phyloP scores from a whole-genome alignment of 2,797 vertebrate genomes.

The Chanos chanos region DNA sequence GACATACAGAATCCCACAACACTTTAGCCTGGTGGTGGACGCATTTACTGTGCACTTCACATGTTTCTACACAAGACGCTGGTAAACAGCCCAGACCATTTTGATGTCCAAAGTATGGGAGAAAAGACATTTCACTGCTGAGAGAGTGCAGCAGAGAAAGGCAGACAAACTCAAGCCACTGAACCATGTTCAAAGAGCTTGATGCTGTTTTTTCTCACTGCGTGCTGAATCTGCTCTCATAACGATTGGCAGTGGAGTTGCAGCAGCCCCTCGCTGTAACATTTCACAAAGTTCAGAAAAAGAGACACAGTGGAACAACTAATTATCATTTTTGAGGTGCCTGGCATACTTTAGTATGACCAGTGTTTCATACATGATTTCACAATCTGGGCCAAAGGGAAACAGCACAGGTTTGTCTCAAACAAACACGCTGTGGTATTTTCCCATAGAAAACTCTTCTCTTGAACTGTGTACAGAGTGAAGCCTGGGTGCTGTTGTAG shows the following conservation, averaged over 20 bases:
- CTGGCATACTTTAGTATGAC: too few relatives aligned
- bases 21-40: too few relatives aligned
- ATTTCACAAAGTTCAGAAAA: too few relatives aligned
- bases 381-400: background rate
- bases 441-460: slow-evolving; percentile 9
- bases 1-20: too few relatives aligned
- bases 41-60: too few relatives aligned
- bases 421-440: slow-evolving; percentile 1
- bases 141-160: background rate
- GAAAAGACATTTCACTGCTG: slow-evolving; percentile 8
- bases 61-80: background rate
- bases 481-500: slow-evolving; percentile 33
- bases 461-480: slow-evolving; percentile 40
- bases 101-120: background rate
- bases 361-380: too few relatives aligned
- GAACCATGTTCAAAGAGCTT: too few relatives aligned
- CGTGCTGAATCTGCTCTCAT: too few relatives aligned
- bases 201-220: too few relatives aligned
- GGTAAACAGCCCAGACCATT: background rate
- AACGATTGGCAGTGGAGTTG: too few relatives aligned
- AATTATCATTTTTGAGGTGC: too few relatives aligned
- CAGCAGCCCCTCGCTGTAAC: too few relatives aligned
- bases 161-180: background rate
- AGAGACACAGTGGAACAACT: background rate
- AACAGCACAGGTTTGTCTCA: background rate